A percentile compares a stretch with the other conserved stretches of the same genome.
phyloP scores from a whole-genome alignment of 1,140 invertebrate genomes.

The Pectinophora gossypiella region DNA sequence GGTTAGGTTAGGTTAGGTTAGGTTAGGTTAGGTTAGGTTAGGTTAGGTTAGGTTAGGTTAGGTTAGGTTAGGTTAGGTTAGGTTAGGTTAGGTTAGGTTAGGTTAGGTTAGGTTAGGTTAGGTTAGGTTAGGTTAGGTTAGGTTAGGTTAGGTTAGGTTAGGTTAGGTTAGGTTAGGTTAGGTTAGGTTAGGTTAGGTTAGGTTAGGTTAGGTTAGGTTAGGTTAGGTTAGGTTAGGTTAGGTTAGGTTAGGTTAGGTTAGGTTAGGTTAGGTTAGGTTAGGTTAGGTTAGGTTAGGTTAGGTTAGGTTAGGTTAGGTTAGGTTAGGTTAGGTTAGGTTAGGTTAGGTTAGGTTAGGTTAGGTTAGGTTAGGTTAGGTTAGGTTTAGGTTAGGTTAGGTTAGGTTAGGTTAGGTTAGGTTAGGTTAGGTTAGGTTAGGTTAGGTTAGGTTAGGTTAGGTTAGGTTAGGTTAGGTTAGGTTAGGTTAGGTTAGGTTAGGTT shows the following conservation, averaged over 20 bases:
- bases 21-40: constrained; percentile 8
- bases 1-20: constrained; percentile 11
- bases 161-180: constrained; percentile 8
- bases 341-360: constrained; percentile 9
- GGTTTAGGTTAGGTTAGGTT: constrained; percentile 9
- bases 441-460: constrained; percentile 8
- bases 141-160: constrained; percentile 7
- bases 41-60: constrained; percentile 10
- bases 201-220: constrained; percentile 7
- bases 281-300: constrained; percentile 8
- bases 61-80: constrained; percentile 9
- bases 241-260: constrained; percentile 9
- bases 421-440: constrained; percentile 6
- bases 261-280: constrained; percentile 8
- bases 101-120: constrained; percentile 9
- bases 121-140: constrained; percentile 7
- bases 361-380: constrained; percentile 8
- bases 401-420: constrained; percentile 9
- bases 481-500: constrained; percentile 22
- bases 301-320: constrained; percentile 7
- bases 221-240: constrained; percentile 8
- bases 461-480: constrained; percentile 9
- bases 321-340: constrained; percentile 9
- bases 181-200: constrained; percentile 8
- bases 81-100: constrained; percentile 6